Evolutionary conservation across 2,888 invertebrate species (phyloP).

Genomic region (Toxonevra muliebris): DNA sequence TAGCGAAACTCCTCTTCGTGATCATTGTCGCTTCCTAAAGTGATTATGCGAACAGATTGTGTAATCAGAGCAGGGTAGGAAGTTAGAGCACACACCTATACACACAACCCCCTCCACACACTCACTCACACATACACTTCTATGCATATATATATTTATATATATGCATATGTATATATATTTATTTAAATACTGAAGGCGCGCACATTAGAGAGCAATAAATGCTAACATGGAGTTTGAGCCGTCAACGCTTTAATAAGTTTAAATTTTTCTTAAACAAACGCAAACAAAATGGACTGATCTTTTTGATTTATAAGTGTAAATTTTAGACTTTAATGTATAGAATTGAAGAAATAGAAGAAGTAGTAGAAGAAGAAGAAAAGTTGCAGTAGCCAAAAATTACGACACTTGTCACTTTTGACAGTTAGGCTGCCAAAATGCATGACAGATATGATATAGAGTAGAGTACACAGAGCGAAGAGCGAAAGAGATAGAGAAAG

Average conservation of each 20-base stretch:
- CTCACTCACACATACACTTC: conserved; percentile 7
- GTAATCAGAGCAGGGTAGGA: background rate
- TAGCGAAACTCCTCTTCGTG: background rate
- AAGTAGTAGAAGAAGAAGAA: conserved; percentile 6
- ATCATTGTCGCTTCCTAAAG: background rate
- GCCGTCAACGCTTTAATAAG: conserved; percentile 61
- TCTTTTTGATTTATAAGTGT: conserved; percentile 62
- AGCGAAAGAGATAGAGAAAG: background rate
- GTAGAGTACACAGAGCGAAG: no score
- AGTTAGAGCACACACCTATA: background rate
- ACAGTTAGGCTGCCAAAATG: conserved; percentile 38
- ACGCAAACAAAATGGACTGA: conserved; percentile 63
- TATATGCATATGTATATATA: no score
- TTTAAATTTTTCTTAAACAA: conserved; percentile 50
- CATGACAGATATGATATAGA: conserved; percentile 1
- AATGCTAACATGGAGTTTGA: conserved; percentile 50
- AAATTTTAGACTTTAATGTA: conserved; percentile 57
- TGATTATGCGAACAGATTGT: background rate
- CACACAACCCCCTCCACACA: background rate
- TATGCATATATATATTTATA: no score
- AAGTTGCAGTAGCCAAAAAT: conserved; percentile 2
- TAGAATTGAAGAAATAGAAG: conserved; percentile 14
- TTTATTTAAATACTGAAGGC: conserved; percentile 14
- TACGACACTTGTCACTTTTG: conserved; percentile 28
- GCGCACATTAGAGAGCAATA: conserved; percentile 48